Conservation (phyloP, 1,140 invertebrate species). For the Arion vulgaris region DNA sequence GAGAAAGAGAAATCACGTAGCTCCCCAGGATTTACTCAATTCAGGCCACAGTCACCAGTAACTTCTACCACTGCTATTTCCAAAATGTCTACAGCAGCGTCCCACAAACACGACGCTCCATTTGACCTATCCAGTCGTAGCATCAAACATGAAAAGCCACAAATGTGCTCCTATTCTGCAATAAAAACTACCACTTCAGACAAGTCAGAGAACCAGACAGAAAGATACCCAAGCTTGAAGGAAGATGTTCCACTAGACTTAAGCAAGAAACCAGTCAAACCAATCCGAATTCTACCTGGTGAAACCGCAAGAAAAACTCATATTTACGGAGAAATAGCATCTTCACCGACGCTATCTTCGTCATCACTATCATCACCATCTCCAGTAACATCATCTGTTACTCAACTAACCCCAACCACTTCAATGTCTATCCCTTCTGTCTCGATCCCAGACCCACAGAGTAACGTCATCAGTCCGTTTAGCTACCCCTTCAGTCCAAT, state of each 20-base stretch:
- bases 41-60: slow-evolving; percentile 32
- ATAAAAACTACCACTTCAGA: background rate
- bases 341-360: slow-evolving; percentile 45
- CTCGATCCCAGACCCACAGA: slow-evolving; percentile 5
- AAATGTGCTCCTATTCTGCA: slow-evolving; percentile 15
- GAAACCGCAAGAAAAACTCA: slow-evolving; percentile 65
- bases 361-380: slow-evolving; percentile 22
- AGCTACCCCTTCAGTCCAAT: slow-evolving; percentile 57
- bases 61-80: background rate
- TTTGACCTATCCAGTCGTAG: slow-evolving; percentile 57
- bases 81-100: background rate
- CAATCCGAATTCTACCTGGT: slow-evolving; percentile 46
- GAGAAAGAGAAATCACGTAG: background rate
- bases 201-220: background rate
- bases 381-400: background rate
- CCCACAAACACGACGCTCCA: slow-evolving; percentile 39
- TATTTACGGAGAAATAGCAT: slow-evolving; percentile 58
- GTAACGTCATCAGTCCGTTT: slow-evolving; percentile 35
- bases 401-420: background rate
- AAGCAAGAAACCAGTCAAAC: slow-evolving; percentile 42
- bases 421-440: slow-evolving; percentile 16
- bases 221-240: slow-evolving; percentile 32
- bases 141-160: background rate
- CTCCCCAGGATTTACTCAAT: slow-evolving; percentile 39
- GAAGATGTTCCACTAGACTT: slow-evolving; percentile 59